Evolutionary conservation across 2,888 invertebrate genomes (phyloP).

Genomic region (Laspeyria flexula): DNA sequence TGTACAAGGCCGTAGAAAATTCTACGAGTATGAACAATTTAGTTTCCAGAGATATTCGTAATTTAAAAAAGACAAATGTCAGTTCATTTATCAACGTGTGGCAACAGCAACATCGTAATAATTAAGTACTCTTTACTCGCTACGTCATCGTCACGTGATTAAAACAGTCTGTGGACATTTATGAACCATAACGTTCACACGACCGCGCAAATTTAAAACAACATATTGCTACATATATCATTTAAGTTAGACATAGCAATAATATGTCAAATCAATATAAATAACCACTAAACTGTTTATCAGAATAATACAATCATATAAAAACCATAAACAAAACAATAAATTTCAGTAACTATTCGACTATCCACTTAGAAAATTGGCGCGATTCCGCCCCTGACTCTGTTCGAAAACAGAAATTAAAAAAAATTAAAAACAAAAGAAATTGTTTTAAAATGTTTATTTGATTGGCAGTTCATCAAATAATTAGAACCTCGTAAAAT

Average conservation of each 20-base stretch:
- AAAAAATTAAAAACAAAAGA: not conserved
- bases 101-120: not conserved
- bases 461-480: conserved; percentile 3
- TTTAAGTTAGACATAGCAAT: not conserved
- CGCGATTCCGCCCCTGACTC: not conserved
- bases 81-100: not conserved
- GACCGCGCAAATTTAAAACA: not conserved
- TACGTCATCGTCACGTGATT: not conserved
- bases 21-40: no score
- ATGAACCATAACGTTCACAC: not conserved
- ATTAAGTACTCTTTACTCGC: not conserved
- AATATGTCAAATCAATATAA: not conserved
- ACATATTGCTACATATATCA: not conserved
- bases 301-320: not conserved
- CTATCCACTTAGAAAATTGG: not conserved
- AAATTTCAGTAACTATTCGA: not conserved
- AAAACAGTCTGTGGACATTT: not conserved
- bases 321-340: not conserved
- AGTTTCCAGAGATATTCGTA: no score
- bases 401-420: not conserved
- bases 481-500: conserved; percentile 14
- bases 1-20: no score
- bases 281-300: not conserved
- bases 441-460: not conserved
- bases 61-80: no score